These are phyloP conservation scores for Carassius auratus DNA, from an alignment of 2,113 vertebrate genomes.

Conservation along the genomic window DNA sequence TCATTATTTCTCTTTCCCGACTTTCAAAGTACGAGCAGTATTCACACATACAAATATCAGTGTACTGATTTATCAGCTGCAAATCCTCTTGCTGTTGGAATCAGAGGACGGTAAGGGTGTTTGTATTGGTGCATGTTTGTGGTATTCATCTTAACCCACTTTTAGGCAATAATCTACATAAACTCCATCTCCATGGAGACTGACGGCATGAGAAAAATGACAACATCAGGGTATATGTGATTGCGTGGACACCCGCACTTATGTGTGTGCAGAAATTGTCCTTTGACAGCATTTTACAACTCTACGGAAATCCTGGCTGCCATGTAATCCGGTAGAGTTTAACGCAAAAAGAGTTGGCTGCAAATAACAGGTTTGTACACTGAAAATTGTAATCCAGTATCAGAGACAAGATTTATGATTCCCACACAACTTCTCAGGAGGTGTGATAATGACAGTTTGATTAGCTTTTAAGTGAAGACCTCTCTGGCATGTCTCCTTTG, in stretches of 20 bases:
- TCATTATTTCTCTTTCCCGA: background rate
- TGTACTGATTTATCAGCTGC: slow-evolving; percentile 8
- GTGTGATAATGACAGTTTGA: slow-evolving; percentile 42
- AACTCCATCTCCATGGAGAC: slow-evolving; percentile 62
- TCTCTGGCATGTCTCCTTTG: slow-evolving; percentile 40
- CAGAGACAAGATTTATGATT: slow-evolving; percentile 31
- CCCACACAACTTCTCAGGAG: slow-evolving; percentile 13
- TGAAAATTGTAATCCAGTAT: background rate
- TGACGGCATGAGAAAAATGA: slow-evolving; percentile 67
- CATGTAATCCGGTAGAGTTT: slow-evolving; percentile 29
- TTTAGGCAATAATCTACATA: slow-evolving; percentile 72
- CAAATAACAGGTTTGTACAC: slow-evolving; percentile 50
- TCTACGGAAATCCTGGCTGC: slow-evolving; percentile 32
- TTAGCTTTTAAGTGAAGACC: slow-evolving; percentile 43
- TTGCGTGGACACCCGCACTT: slow-evolving; percentile 42
- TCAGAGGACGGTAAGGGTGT: slow-evolving; percentile 42
- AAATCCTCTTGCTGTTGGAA: slow-evolving; percentile 7
- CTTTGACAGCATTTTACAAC: slow-evolving; percentile 59
- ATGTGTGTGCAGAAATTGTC: slow-evolving; percentile 36
- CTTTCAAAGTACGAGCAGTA: slow-evolving; percentile 4
- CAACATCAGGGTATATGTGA: slow-evolving; percentile 56
- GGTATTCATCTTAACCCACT: slow-evolving; percentile 74
- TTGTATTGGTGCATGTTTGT: slow-evolving; percentile 44
- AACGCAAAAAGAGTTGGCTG: slow-evolving; percentile 35
- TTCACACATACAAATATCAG: slow-evolving; percentile 24